Evolutionary conservation across 2,113 vertebrate genomes (phyloP), one percentile per base, ranked within the genome.

Genomic region (Rousettus leschenaultii): DNA sequence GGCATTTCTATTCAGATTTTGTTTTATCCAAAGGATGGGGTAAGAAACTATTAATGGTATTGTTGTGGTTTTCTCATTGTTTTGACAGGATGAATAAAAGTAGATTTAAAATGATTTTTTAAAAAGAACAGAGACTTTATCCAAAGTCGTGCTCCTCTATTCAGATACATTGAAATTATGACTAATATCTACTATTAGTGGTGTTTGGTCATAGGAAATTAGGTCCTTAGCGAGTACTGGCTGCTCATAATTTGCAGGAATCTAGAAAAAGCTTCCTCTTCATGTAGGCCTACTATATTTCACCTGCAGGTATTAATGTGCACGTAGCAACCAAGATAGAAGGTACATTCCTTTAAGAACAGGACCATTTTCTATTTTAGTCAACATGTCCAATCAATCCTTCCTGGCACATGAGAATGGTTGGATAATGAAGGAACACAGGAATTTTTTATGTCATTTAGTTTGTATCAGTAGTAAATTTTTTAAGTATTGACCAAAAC

Each of bases 41-140:
- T 92, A 53, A 95, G 90, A 95, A 92, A 82, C 71, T 59, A 71
- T 53, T 90, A 38, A 68, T 65, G 24, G 38, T 93, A 66, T 59
- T 75, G 11, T 78, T 79, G 53, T 94, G 30, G 28, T 92, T 96
- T 75, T 89, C 51, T 79, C n/a, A 28, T 84, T 66, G 22, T 19
- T 86, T 40, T 38, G 11, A 90, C 30, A n/a, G 40, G 22, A 73
- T 86, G 43, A 18, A 82, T 74, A 91, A 71, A 86, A 95, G 65
- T 83, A 38, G 40, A 57, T 95, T 61, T 63, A 33, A 61, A 59
- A 30, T 6, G 26, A 35, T 51, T 35, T 68, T 51, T 70, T 9
- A 22, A 71, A 86, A 92, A 91, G 57, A 70, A 51, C 26, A 65
- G 24, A n/a, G 10, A 80, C 83, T 94, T 90, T 87, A 88, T 89